These are phyloP conservation scores for Iguana delicatissima DNA, from an alignment of 2,797 vertebrate genomes.

Conservation along the genomic window DNA sequence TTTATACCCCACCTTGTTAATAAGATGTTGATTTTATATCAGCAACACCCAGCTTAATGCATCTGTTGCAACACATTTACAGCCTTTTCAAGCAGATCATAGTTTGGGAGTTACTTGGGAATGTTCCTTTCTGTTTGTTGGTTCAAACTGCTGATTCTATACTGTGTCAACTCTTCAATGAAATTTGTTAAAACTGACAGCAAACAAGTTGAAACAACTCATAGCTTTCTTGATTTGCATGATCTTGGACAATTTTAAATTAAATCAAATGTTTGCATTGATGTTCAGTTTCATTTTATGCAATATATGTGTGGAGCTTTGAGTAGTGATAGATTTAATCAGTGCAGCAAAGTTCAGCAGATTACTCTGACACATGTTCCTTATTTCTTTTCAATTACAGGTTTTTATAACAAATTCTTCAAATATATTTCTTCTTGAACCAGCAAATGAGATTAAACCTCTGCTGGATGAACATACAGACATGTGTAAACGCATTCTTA, in stretches of 20 bases:
- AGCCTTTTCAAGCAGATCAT: not conserved
- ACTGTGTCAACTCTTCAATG: not conserved
- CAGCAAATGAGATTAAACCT: slow-evolving; percentile 94
- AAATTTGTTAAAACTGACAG: not conserved
- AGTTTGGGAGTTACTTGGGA: not conserved
- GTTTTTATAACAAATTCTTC: slow-evolving; percentile 97
- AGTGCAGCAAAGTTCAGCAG: not conserved
- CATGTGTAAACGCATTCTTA: slow-evolving; percentile 99
- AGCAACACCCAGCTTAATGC: not conserved
- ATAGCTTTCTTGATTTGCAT: not conserved
- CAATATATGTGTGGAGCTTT: not conserved
- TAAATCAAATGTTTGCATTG: not conserved
- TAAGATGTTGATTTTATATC: not conserved
- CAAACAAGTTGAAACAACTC: not conserved
- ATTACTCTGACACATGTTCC: slow-evolving; percentile 22
- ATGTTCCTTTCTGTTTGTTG: not conserved
- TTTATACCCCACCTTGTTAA: not conserved
- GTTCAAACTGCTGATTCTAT: not conserved
- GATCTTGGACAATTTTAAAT: not conserved
- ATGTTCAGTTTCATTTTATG: not conserved
- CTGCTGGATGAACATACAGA: slow-evolving; percentile 97
- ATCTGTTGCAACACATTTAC: not conserved
- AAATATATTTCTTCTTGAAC: slow-evolving; percentile 96
- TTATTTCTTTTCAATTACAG: slow-evolving; percentile 78
- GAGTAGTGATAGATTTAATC: slow-evolving; percentile 12